phyloP scores from a whole-genome alignment of 2,888 invertebrate genomes.

The Sesia bembeciformis region DNA sequence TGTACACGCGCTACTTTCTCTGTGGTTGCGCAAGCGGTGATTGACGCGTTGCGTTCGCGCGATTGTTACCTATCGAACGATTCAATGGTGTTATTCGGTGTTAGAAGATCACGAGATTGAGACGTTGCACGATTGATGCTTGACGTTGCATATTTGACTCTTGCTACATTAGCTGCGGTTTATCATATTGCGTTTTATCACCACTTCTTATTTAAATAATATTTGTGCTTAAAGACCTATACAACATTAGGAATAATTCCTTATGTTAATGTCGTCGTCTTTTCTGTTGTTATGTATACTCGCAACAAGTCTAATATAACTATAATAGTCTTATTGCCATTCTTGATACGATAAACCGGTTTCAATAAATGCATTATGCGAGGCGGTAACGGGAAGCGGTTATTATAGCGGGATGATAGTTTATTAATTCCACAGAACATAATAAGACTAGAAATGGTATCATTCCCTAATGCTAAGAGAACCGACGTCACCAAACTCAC shows the following conservation, averaged over 20 bases:
- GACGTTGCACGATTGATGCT: constrained; percentile 42
- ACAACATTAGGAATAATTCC: too few species aligned
- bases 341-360: not conserved
- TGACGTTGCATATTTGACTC: constrained; percentile 36
- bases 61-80: constrained; percentile 41
- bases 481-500: too few species aligned
- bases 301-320: too few species aligned
- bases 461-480: too few species aligned
- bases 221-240: too few species aligned
- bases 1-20: constrained; percentile 36
- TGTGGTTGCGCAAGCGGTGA: constrained; percentile 55
- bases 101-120: constrained; percentile 56
- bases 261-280: too few species aligned
- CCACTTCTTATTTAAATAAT: too few species aligned
- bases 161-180: constrained; percentile 12
- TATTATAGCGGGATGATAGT: not conserved
- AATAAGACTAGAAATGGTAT: too few species aligned
- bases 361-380: not conserved
- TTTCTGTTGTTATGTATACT: not conserved
- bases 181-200: not conserved
- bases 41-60: constrained; percentile 53
- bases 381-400: not conserved
- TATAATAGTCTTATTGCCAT: not conserved
- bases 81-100: constrained; percentile 50
- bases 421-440: not conserved